These are phyloP conservation scores for Brienomyrus longianalis DNA, from an alignment of 2,113 vertebrate genomes.

Conservation along the genomic window DNA sequence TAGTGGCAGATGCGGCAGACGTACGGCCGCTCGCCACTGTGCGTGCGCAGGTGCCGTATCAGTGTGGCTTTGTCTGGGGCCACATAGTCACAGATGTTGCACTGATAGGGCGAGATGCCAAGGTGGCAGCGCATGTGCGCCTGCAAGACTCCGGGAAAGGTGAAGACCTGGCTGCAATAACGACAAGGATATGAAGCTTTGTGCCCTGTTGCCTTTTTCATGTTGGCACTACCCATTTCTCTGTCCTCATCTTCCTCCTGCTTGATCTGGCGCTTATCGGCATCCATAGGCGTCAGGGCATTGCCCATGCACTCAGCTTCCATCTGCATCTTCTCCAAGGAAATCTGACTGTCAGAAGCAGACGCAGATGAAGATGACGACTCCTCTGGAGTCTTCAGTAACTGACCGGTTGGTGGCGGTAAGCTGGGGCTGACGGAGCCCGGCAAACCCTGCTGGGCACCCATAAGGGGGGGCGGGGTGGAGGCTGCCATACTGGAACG, in stretches of 20 bases:
- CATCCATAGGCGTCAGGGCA: slow-evolving; percentile 63
- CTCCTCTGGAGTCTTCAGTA: slow-evolving; percentile 67
- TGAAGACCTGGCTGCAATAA: slow-evolving; percentile 88
- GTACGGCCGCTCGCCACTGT: slow-evolving; percentile 93
- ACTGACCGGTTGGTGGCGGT: slow-evolving; percentile 60
- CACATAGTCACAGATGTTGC: slow-evolving; percentile 95
- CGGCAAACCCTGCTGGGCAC: slow-evolving; percentile 83
- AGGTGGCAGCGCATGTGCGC: slow-evolving; percentile 90
- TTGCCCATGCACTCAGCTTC: slow-evolving; percentile 55
- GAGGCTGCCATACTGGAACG: slow-evolving; percentile 77
- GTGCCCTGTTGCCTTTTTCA: slow-evolving; percentile 59
- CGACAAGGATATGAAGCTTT: slow-evolving; percentile 84
- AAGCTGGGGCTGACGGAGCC: slow-evolving; percentile 86
- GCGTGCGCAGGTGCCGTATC: slow-evolving; percentile 88
- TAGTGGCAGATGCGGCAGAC: slow-evolving; percentile 95
- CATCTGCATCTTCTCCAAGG: slow-evolving; percentile 30
- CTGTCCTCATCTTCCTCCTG: slow-evolving; percentile 61
- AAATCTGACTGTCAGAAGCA: background rate
- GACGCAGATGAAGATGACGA: slow-evolving; percentile 53
- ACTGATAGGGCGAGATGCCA: slow-evolving; percentile 87
- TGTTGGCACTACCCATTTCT: slow-evolving; percentile 22
- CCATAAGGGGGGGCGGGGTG: slow-evolving; percentile 82
- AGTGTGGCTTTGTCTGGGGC: slow-evolving; percentile 92
- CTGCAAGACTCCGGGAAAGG: slow-evolving; percentile 81
- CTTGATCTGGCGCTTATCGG: slow-evolving; percentile 67